Evolutionary conservation across 2,113 vertebrate genomes (phyloP), one percentile per base, ranked within the genome.

Genomic region (Oncorhynchus mykiss): DNA sequence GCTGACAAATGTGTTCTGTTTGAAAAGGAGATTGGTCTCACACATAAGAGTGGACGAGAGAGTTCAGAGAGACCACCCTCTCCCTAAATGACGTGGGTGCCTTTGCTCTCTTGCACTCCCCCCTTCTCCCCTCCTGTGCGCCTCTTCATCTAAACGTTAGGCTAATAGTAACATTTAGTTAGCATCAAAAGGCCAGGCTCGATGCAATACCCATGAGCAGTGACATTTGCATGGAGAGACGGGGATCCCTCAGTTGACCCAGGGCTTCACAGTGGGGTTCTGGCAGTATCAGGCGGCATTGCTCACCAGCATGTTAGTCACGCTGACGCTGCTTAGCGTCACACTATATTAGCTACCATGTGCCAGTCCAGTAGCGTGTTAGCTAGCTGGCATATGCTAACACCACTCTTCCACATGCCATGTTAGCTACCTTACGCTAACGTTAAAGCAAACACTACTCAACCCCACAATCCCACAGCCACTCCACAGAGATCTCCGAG

Each of bases 91-190:
- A 22, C 24, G 24, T 16, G 5, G 24, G 9, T 67, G 25, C 65
- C 65, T 29, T 20, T 59, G 20, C 20, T 29, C 51, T 54, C n/a
- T 9, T 45, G 14, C 12, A 48, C n/a, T 4, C 48, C 70, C 24
- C n/a, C 6, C 24, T 11, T 16, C 64, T 7, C 14, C 6, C 67
- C 79, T 7, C 6, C 57, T 72, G 49, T 45, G 39, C 0, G 39
- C 24, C 60, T 75, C 62, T 87, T 74, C 27, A 70, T 71, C 66
- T 25, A 62, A 39, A 78, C 34, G 20, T 70, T 80, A 64, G 57
- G 78, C 62, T 67, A 87, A 83, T 81, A 82, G 86, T 87, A 84
- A 72, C 85, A 75, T 86, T 82, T 83, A 88, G 88, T 90, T 85
- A 84, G 60, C 88, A 82, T 88, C 82, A 89, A 87, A 86, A 83